These are phyloP conservation scores for Orchesella flavescens DNA, from an alignment of 2,888 invertebrate species.

Conservation along the genomic window DNA sequence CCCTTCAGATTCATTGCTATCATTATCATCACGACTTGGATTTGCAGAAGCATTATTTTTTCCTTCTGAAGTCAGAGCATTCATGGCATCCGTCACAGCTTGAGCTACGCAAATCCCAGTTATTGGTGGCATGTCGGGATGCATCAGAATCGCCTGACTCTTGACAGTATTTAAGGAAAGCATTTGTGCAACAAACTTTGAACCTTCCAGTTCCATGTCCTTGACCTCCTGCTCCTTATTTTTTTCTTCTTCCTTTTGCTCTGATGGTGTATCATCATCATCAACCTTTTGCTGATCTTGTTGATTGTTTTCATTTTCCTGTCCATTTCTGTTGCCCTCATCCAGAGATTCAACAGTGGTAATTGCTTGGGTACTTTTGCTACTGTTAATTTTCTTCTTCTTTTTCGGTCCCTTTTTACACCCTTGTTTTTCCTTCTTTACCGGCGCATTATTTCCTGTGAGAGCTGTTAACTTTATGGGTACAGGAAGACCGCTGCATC, in stretches of 20 bases:
- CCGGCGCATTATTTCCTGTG: not conserved
- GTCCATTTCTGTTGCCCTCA: not conserved
- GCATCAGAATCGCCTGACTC: not conserved
- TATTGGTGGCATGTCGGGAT: slow-evolving; percentile 1
- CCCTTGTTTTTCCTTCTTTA: slow-evolving; percentile 8
- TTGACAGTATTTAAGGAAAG: slow-evolving; percentile 20
- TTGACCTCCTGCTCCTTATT: slow-evolving; percentile 12
- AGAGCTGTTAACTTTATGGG: not conserved
- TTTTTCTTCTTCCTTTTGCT: not conserved
- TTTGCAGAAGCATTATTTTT: not conserved
- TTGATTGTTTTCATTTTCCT: not conserved
- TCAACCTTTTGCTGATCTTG: not conserved
- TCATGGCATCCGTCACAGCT: slow-evolving; percentile 67
- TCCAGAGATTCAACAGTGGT: not conserved
- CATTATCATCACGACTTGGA: too few species aligned
- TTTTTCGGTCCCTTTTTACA: slow-evolving; percentile 25
- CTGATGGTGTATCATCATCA: not conserved
- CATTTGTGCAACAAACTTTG: slow-evolving; percentile 21
- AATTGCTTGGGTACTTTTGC: not conserved
- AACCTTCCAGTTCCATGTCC: not conserved
- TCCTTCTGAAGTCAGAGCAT: slow-evolving; percentile 38
- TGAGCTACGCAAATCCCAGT: slow-evolving; percentile 57
- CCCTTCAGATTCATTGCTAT: too few species aligned
- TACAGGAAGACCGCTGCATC: not conserved
- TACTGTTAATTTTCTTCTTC: not conserved